Evolutionary conservation across 2,113 vertebrate genomes (phyloP), one percentile per base, ranked within the genome.

Genomic region (Loxodonta africana): DNA sequence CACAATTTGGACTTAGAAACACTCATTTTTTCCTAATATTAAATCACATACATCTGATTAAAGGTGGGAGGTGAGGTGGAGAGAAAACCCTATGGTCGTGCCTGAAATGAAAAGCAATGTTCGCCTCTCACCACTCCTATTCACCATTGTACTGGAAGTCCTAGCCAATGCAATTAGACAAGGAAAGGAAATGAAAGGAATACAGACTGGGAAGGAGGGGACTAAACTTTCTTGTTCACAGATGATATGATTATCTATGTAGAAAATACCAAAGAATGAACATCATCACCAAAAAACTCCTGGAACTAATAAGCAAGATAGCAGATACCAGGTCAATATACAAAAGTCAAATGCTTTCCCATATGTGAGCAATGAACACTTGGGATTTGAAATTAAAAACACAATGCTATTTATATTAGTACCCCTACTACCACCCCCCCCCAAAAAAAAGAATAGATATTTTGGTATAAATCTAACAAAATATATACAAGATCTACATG

Each of bases 81-180:
- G 26, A 33, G 21, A 90, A 94, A 90, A 60, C 9, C 15, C 69
- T 71, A 21, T 51, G 17, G 73, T 44, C 18, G 17, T 67, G n/a
- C 71, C 25, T 84, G 63, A 94, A 83, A 90, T 69, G 44, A 63
- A 84, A 94, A 95, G 57, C 14, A 46, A 62, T 73, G 30, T 37
- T 57, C 71, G 6, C 20, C 8, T 73, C 5, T 37, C 69, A n/a
- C 5, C n/a, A n/a, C n/a, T 37, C 1, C n/a, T 73, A 73, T 73
- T 73, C n/a, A n/a, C 26, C 67, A 30, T 37, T 20, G n/a, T 73
- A 37, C 69, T n/a, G 69, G 67, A 73, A 69, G 67, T 15, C 28
- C 33, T 71, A 71, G 33, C 33, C n/a, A 17, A 71, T 71, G 33
- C 69, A 71, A 71, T 33, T 71, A n/a, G 33, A 28, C 10, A 17